Conservation (phyloP, 2,797 vertebrate species). For the Pantherophis vulpinus region DNA sequence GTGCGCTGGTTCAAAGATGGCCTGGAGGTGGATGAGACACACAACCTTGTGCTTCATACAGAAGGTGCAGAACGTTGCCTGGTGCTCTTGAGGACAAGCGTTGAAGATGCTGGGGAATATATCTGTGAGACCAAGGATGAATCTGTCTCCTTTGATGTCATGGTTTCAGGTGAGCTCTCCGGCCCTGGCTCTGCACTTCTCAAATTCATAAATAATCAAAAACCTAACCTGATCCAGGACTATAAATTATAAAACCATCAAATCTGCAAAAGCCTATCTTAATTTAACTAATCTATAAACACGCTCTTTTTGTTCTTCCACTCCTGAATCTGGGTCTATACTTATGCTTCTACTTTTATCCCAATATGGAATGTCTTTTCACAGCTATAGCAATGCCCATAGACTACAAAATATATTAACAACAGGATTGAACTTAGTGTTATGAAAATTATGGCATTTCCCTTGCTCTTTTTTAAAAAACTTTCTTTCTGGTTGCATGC, state of each 20-base stretch:
- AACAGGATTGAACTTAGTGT: not conserved
- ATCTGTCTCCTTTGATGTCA: conserved; percentile 89
- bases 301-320: not conserved
- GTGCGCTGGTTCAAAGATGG: conserved; percentile 94
- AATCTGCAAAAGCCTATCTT: not conserved
- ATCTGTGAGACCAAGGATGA: conserved; percentile 91
- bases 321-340: not conserved
- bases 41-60: conserved; percentile 80
- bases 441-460: not conserved
- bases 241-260: not conserved
- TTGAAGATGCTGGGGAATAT: conserved; percentile 90
- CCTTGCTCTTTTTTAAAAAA: not conserved
- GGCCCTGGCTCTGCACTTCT: not conserved
- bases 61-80: conserved; percentile 85
- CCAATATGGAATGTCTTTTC: not conserved
- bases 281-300: not conserved
- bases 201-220: not conserved
- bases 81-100: conserved; percentile 80
- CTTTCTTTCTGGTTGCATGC: not conserved
- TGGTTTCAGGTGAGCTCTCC: conserved; percentile 82
- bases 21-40: conserved; percentile 88
- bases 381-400: not conserved
- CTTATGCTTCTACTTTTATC: not conserved
- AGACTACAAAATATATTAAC: not conserved
- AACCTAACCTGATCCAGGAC: not conserved